phyloP scores from a whole-genome alignment of 2,113 vertebrate genomes.

The Romanogobio albipinnatus region DNA sequence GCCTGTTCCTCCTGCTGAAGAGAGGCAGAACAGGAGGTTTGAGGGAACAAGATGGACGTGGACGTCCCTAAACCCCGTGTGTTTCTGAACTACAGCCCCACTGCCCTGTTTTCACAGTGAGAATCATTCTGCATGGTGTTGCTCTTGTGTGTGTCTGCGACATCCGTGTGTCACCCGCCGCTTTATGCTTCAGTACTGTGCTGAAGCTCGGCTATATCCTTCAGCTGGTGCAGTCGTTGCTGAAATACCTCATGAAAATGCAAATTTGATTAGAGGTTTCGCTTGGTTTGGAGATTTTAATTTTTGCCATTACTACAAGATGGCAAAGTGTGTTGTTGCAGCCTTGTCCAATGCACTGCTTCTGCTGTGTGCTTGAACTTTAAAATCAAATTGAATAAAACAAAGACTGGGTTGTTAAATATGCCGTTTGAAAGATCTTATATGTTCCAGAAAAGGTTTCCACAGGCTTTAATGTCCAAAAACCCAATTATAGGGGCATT shows the following conservation, averaged over 20 bases:
- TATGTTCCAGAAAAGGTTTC: neutral
- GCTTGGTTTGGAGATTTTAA: neutral
- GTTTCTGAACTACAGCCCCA: constrained; percentile 67
- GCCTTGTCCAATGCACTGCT: neutral
- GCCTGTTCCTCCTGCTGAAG: constrained; percentile 33
- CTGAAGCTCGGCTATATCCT: constrained; percentile 13
- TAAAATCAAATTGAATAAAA: neutral
- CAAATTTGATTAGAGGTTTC: neutral
- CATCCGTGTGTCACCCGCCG: neutral
- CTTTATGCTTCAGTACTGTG: neutral
- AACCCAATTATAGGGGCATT: neutral
- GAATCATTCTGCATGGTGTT: constrained; percentile 65
- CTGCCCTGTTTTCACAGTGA: constrained; percentile 66
- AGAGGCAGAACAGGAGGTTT: constrained; percentile 46
- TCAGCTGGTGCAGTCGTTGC: neutral
- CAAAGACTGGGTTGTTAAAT: neutral
- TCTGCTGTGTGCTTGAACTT: constrained; percentile 28
- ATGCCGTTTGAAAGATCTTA: neutral
- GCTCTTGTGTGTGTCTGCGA: constrained; percentile 11
- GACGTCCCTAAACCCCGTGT: constrained; percentile 64
- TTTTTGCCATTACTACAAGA: constrained; percentile 15
- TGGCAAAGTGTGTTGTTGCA: neutral
- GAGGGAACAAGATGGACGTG: constrained; percentile 63
- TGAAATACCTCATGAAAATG: neutral
- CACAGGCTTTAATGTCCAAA: neutral